Evolutionary conservation across 1,140 invertebrate genomes (phyloP).

Genomic region (Tetraneura akinire): DNA sequence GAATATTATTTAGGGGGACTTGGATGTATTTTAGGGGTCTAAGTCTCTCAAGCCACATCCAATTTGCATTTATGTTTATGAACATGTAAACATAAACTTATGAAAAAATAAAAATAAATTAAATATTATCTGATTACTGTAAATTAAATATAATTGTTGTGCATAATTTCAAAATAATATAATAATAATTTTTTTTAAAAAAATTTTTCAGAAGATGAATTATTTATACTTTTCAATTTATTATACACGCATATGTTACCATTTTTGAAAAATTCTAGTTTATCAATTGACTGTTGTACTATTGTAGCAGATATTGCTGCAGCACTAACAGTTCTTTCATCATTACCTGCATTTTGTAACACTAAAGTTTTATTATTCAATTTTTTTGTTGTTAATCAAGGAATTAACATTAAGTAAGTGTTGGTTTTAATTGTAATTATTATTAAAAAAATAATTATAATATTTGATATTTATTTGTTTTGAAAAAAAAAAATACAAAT

Average conservation of each 20-base stretch:
- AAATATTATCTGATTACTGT: no score
- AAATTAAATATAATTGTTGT: background rate
- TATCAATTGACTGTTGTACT: conserved; percentile 23
- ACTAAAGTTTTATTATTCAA: conserved; percentile 43
- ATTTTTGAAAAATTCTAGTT: conserved; percentile 35
- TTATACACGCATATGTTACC: conserved; percentile 27
- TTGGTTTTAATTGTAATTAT: background rate
- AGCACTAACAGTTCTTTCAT: conserved; percentile 19
- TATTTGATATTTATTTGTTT: background rate
- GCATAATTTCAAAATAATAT: background rate
- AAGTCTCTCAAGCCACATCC: no score
- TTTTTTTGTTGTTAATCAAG: conserved; percentile 46
- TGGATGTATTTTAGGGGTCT: no score
- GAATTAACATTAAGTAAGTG: conserved; percentile 27
- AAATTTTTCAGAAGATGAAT: conserved; percentile 39
- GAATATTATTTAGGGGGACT: no score
- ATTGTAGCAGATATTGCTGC: conserved; percentile 37
- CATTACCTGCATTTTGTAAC: conserved; percentile 8
- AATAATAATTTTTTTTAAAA: background rate
- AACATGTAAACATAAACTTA: no score
- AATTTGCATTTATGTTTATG: no score
- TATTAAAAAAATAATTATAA: no score
- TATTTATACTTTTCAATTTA: conserved; percentile 18
- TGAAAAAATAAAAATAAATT: no score
- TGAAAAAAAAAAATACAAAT: no score